These are phyloP conservation scores for Propithecus coquereli DNA, from an alignment of 2,113 vertebrate species.

Conservation along the genomic window DNA sequence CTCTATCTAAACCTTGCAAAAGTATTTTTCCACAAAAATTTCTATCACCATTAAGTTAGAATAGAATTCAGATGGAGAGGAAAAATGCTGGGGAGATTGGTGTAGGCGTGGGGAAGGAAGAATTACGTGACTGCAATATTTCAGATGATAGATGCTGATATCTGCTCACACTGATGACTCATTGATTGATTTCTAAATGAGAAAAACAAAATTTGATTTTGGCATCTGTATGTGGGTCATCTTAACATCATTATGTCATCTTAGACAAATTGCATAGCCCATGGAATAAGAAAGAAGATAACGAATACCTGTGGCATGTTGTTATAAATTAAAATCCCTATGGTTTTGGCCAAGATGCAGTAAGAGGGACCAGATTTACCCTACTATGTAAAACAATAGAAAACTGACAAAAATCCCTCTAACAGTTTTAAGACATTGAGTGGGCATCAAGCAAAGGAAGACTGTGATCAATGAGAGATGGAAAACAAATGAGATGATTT, in stretches of 20 bases:
- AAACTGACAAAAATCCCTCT: background rate
- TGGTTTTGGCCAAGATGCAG: background rate
- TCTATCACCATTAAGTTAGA: background rate
- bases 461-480: background rate
- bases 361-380: background rate
- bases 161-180: background rate
- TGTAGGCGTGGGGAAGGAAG: background rate
- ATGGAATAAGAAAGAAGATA: background rate
- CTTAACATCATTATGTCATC: conserved; percentile 14
- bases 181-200: background rate
- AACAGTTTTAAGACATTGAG: background rate
- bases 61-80: background rate
- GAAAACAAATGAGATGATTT: background rate
- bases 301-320: background rate
- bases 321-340: background rate
- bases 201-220: background rate
- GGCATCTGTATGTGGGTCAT: background rate
- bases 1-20: background rate
- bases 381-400: background rate
- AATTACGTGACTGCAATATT: background rate
- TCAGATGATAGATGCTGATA: background rate
- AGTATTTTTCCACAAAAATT: background rate
- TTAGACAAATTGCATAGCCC: background rate
- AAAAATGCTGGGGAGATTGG: background rate
- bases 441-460: background rate